Conservation (phyloP, 2,113 vertebrate genomes). For the human region DNA sequence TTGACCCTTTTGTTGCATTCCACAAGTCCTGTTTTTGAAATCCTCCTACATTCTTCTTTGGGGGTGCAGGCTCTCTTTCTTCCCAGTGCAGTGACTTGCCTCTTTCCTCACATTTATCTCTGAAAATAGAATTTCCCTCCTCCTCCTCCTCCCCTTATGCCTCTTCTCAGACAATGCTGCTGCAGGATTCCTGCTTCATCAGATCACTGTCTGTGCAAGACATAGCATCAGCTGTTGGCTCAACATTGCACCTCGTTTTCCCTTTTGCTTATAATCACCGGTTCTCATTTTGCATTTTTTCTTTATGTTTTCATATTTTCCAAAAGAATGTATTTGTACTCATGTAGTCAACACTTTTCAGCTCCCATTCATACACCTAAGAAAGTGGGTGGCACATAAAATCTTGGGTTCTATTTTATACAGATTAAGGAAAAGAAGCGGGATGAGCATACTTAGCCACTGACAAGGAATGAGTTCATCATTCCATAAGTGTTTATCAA, state of each 20-base stretch:
- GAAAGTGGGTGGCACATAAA: neutral
- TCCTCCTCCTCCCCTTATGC: neutral
- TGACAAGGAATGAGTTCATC: neutral
- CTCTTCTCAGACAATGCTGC: neutral
- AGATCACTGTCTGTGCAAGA: neutral
- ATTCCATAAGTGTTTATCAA: neutral
- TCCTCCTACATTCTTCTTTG: neutral
- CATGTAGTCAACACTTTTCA: neutral
- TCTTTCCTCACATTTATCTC: neutral
- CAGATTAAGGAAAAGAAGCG: neutral
- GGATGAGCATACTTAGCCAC: no score
- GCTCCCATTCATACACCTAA: neutral
- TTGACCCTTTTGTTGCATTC: neutral
- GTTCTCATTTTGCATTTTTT: neutral
- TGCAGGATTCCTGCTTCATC: neutral
- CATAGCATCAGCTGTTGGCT: no score
- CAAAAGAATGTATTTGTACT: neutral
- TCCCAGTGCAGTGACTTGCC: neutral
- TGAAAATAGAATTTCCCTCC: slow-evolving; percentile 49
- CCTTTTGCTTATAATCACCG: neutral
- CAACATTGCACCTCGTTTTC: neutral
- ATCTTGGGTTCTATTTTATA: neutral
- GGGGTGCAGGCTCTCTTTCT: neutral
- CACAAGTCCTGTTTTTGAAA: neutral
- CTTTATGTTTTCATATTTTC: neutral